These are phyloP conservation scores for Flexamia atlantica DNA, from an alignment of 2,888 invertebrate genomes.

Conservation along the genomic window DNA sequence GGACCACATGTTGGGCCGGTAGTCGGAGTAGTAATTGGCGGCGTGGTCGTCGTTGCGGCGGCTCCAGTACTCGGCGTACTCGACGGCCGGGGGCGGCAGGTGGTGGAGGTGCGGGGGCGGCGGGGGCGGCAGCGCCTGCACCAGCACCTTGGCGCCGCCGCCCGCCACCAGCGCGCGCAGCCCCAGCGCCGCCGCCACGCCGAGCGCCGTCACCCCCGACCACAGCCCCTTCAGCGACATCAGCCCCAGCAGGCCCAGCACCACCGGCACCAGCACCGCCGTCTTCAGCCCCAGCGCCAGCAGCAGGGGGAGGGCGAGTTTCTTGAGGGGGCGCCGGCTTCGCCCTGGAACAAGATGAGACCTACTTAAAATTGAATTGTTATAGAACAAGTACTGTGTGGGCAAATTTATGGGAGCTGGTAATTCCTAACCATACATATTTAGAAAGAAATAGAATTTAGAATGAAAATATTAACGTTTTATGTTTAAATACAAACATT, in stretches of 20 bases:
- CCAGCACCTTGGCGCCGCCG: conserved; percentile 49
- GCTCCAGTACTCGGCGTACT: conserved; percentile 63
- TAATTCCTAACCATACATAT: no score
- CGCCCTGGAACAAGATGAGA: conserved; percentile 70
- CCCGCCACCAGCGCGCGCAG: conserved; percentile 67
- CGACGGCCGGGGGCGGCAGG: conserved; percentile 55
- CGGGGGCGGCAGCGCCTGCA: conserved; percentile 44
- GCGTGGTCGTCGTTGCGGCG: conserved; percentile 51
- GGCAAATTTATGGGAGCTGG: no score
- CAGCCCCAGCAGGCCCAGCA: conserved; percentile 80
- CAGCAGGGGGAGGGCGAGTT: conserved; percentile 80
- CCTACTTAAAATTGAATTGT: no score
- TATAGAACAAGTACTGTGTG: no score
- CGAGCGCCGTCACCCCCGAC: conserved; percentile 79
- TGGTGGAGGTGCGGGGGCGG: conserved; percentile 61
- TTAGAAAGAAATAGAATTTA: no score
- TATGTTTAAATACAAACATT: neutral
- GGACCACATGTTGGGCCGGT: conserved; percentile 15
- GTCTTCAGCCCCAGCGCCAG: conserved; percentile 81
- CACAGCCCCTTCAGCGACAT: conserved; percentile 82
- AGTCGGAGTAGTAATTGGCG: conserved; percentile 38
- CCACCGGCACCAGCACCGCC: conserved; percentile 79
- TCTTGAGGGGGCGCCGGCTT: conserved; percentile 75
- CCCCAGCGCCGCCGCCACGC: conserved; percentile 76
- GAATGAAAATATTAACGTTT: no score